These are phyloP conservation scores for Drosophila crucigera DNA, from an alignment of 2,888 invertebrate species.

Conservation along the genomic window DNA sequence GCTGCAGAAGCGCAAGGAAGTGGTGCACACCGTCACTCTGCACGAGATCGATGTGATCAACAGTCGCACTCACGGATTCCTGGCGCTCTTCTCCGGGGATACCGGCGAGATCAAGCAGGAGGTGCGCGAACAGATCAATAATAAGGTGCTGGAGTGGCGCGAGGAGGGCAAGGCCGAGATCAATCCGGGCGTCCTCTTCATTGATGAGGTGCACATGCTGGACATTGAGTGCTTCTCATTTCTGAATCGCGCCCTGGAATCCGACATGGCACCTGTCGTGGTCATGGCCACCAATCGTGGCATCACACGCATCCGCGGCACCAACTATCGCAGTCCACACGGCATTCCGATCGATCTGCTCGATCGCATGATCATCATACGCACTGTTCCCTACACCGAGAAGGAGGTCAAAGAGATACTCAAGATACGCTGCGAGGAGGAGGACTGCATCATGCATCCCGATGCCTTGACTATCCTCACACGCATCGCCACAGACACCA, in stretches of 20 bases:
- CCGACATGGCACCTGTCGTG: slow-evolving; percentile 98
- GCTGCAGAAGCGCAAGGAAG: slow-evolving; percentile 98
- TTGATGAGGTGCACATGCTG: slow-evolving; percentile 99
- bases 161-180: slow-evolving; percentile 99
- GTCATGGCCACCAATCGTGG: slow-evolving; percentile 99
- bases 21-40: slow-evolving; percentile 98
- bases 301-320: slow-evolving; percentile 97
- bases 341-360: slow-evolving; percentile 98
- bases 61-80: slow-evolving; percentile 98
- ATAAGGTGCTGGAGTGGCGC: slow-evolving; percentile 98
- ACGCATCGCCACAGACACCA: slow-evolving; percentile 96
- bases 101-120: slow-evolving; percentile 99
- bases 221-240: slow-evolving; percentile 99
- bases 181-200: slow-evolving; percentile 98
- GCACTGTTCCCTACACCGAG: slow-evolving; percentile 94
- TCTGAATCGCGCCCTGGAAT: slow-evolving; percentile 97
- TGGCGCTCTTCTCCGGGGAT: slow-evolving; percentile 99
- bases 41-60: slow-evolving; percentile 99
- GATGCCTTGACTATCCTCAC: slow-evolving; percentile 97
- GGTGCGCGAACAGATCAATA: slow-evolving; percentile 98
- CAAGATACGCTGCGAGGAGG: slow-evolving; percentile 98
- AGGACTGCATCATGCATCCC: slow-evolving; percentile 97
- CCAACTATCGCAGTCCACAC: slow-evolving; percentile 96
- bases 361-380: slow-evolving; percentile 97
- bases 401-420: slow-evolving; percentile 96